Base-by-base conservation (phyloP, 2,888 invertebrate species). In the Ormyrus pomaceus region DNA sequence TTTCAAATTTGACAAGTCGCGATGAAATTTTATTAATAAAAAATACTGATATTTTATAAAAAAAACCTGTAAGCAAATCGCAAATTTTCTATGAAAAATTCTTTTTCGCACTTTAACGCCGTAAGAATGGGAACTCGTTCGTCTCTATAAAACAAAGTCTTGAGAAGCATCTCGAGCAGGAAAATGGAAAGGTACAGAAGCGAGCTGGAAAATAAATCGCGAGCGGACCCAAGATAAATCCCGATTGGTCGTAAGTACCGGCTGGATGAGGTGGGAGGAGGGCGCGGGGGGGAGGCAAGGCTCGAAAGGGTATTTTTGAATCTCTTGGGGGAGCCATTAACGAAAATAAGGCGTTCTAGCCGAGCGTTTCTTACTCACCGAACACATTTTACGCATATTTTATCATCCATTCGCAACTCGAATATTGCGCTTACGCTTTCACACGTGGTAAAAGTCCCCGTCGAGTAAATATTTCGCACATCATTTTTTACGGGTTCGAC, bases 261-360 rank as follows among this genome's bases (percentile, higher is more conserved):
- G 10, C 3, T n/a, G 71, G 69, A 70, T 77, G 34, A 64, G 59
- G 10, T 51, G 68, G 55, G 61, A 58, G 61, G 11, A 59, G 45
- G 64, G 56, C 65, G 64, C 19, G 19, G 71, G 56, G 80, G 65
- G 73, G 78, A 77, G 72, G 66, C 65, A 73, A 80, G 82, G 82
- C 82, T 80, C 81, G 82, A 83, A 82, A 81, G 82, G 84, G 82
- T 82, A 84, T 84, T 84, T 84, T 84, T 79, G 84, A 85, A 79
- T 85, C 86, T 84, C 85, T 83, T 84, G 82, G 82, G 85, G 83
- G 84, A 84, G 77, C 85, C 85, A 85, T 87, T 87, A 86, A 84
- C 83, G 82, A 80, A 83, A 84, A 84, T 82, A 83, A 79, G 80
- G 79, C 70, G 59, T 13, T 51, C 45, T 56, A 58, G 51, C 56